Evolutionary conservation across 2,797 vertebrate species (phyloP).

Genomic region (Octomys mimax): DNA sequence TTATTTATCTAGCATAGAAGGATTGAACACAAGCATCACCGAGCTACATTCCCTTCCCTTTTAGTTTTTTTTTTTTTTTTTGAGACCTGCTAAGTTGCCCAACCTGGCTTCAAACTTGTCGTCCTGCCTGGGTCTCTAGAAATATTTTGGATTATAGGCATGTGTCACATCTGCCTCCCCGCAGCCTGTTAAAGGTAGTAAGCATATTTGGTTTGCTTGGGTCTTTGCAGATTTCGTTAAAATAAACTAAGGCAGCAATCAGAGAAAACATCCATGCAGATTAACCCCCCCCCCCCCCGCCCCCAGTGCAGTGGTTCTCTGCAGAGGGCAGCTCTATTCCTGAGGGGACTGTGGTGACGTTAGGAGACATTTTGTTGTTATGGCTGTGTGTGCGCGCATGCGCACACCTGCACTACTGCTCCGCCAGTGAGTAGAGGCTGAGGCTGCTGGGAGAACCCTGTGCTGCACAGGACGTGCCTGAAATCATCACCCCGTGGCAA

Average conservation of each 20-base stretch:
- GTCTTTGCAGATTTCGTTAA: constrained; percentile 57
- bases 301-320: not conserved
- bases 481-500: not conserved
- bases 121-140: not conserved
- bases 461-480: not conserved
- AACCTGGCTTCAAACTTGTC: not conserved
- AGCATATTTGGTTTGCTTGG: constrained; percentile 42
- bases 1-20: not conserved
- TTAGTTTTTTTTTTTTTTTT: not conserved
- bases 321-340: not conserved
- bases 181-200: constrained; percentile 4
- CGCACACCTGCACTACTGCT: too few species aligned
- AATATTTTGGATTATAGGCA: not conserved
- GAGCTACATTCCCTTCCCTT: not conserved
- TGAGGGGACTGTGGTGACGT: not conserved
- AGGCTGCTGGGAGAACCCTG: not conserved
- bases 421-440: not conserved
- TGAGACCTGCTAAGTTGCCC: not conserved
- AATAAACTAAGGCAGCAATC: constrained; percentile 55
- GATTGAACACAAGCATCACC: not conserved
- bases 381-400: not conserved
- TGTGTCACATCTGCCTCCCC: not conserved
- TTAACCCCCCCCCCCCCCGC: not conserved
- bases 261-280: not conserved
- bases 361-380: not conserved